A percentile compares a stretch with the other conserved stretches of the same genome.
These are phyloP conservation scores for Regulus satrapa DNA, from an alignment of 2,113 vertebrate species.

Conservation along the genomic window DNA sequence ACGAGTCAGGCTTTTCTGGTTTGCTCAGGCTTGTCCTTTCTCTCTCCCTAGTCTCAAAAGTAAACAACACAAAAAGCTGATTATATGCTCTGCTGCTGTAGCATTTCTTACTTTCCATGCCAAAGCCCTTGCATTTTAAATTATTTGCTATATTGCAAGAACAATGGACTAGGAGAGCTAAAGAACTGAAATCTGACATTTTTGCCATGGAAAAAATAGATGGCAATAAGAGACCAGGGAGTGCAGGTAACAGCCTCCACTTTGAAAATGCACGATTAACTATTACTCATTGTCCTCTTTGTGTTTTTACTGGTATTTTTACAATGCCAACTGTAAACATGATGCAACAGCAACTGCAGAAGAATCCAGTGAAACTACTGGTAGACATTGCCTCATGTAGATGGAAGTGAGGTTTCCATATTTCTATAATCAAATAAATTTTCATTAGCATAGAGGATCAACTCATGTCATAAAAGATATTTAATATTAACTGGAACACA, in stretches of 20 bases:
- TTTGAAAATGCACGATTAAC: neutral
- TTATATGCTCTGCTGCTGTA: neutral
- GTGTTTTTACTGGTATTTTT: neutral
- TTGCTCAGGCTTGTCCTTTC: neutral
- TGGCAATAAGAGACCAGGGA: neutral
- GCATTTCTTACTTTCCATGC: neutral
- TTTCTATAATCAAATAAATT: neutral
- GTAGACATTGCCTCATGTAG: neutral
- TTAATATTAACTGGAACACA: neutral
- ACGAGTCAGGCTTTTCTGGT: neutral
- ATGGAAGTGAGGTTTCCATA: neutral
- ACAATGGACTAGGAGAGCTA: neutral
- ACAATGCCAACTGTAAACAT: neutral
- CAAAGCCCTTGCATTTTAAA: neutral
- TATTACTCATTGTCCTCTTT: neutral
- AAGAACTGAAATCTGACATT: neutral
- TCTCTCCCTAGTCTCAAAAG: neutral
- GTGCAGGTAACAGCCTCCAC: neutral
- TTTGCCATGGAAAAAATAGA: neutral
- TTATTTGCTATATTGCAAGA: neutral
- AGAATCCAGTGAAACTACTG: neutral
- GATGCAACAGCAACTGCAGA: neutral
- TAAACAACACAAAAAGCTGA: neutral
- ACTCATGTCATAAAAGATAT: neutral
- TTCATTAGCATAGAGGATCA: neutral